Percentiles rank a stretch among this genome's conserved stretches.
phyloP scores from a whole-genome alignment of 2,797 vertebrate species.

The Anabacerthia variegaticeps region DNA sequence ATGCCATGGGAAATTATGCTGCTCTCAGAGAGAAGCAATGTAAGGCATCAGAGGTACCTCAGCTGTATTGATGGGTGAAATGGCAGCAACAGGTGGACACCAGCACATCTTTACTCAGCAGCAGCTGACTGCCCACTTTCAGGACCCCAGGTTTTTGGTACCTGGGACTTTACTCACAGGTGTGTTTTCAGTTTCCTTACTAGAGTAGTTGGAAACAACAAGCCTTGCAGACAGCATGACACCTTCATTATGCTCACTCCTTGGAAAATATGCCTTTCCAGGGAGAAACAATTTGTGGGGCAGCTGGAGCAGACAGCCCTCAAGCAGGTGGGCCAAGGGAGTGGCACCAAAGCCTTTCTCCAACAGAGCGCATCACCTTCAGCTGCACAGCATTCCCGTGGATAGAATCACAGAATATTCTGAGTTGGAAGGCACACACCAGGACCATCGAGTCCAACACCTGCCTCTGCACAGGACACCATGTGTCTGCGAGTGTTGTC shows the following conservation, averaged over 20 bases:
- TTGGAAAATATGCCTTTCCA: conserved; percentile 81
- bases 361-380: not conserved
- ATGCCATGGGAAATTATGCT: rapidly evolving
- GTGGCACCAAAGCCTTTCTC: not conserved
- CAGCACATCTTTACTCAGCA: rapidly evolving
- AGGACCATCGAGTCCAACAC: not conserved
- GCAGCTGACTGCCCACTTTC: rapidly evolving
- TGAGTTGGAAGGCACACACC: not conserved
- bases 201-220: not conserved
- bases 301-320: conserved; percentile 72
- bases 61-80: not conserved
- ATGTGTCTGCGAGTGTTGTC: too few relatives aligned
- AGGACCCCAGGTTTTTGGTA: not conserved
- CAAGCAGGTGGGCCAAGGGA: not conserved
- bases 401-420: not conserved
- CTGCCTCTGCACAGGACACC: rapidly evolving
- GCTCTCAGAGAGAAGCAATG: not conserved
- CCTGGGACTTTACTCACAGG: rapidly evolving
- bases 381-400: conserved; percentile 67
- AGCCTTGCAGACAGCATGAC: not conserved
- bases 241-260: not conserved
- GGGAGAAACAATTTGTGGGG: conserved; percentile 48
- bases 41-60: not conserved
- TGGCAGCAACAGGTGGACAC: rapidly evolving
- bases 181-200: not conserved